Percentiles rank a stretch among this genome's conserved stretches.
Conservation (phyloP, 2,113 vertebrate genomes). For the Scopus umbretta region DNA sequence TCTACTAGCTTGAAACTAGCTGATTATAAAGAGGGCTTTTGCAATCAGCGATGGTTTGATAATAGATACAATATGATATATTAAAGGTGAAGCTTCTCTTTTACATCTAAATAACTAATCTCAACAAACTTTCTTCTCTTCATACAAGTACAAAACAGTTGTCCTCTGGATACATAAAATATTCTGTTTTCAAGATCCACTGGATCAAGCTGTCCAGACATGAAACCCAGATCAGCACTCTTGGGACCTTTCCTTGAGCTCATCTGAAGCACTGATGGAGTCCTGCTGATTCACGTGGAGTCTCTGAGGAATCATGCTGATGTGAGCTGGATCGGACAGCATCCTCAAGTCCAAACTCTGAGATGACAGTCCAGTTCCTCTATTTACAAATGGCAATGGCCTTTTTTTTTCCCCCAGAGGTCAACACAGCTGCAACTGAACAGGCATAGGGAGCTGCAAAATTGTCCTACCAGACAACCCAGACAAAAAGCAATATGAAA, state of each 20-base stretch:
- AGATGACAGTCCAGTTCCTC: neutral
- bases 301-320: neutral
- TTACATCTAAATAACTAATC: neutral
- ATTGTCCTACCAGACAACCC: neutral
- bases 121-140: neutral
- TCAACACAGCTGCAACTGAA: neutral
- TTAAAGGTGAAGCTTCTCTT: neutral
- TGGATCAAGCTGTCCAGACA: neutral
- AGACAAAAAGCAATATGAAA: neutral
- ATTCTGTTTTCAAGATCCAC: neutral
- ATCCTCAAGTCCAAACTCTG: neutral
- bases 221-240: neutral
- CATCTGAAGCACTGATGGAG: neutral
- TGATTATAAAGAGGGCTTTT: neutral
- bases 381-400: neutral
- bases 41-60: neutral
- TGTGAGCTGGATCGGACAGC: neutral
- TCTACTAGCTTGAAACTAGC: neutral
- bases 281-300: neutral
- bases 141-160: neutral
- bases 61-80: neutral
- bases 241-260: neutral
- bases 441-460: neutral
- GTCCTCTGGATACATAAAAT: neutral
- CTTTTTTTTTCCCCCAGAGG: neutral